phyloP scores from a whole-genome alignment of 2,888 invertebrate species.

The Artemia sinica region DNA sequence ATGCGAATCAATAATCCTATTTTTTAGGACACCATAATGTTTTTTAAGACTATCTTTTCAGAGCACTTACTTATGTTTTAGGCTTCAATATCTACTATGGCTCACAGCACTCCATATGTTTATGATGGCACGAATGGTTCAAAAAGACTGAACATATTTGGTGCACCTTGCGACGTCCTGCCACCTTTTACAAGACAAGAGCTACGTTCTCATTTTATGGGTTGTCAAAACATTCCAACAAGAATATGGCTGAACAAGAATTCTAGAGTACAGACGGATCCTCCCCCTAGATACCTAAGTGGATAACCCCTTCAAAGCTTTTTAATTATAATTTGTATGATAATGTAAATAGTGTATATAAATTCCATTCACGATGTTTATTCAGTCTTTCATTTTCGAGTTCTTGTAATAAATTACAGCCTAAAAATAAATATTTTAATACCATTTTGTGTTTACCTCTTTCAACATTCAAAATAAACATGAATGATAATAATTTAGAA shows the following conservation, averaged over 20 bases:
- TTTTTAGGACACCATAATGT: not conserved
- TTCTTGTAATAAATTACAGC: no score
- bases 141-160: slow-evolving; percentile 32
- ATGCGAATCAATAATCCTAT: not conserved
- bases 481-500: no score
- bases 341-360: no score
- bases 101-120: slow-evolving; percentile 31
- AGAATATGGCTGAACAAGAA: slow-evolving; percentile 31
- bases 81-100: slow-evolving; percentile 27
- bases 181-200: slow-evolving; percentile 33
- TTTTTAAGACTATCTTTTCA: not conserved
- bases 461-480: no score
- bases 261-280: slow-evolving; percentile 16
- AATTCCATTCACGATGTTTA: no score
- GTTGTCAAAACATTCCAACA: slow-evolving; percentile 37
- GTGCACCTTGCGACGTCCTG: slow-evolving; percentile 35
- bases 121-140: slow-evolving; percentile 30
- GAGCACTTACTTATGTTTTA: slow-evolving; percentile 15
- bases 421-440: no score
- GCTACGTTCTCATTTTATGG: slow-evolving; percentile 28
- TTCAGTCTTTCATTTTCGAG: no score
- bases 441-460: no score
- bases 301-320: not conserved
- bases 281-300: slow-evolving; percentile 18
- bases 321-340: no score